Percentiles rank a stretch among this genome's conserved stretches.
Conservation (phyloP, 2,113 vertebrate genomes). For the Pimephales promelas region DNA sequence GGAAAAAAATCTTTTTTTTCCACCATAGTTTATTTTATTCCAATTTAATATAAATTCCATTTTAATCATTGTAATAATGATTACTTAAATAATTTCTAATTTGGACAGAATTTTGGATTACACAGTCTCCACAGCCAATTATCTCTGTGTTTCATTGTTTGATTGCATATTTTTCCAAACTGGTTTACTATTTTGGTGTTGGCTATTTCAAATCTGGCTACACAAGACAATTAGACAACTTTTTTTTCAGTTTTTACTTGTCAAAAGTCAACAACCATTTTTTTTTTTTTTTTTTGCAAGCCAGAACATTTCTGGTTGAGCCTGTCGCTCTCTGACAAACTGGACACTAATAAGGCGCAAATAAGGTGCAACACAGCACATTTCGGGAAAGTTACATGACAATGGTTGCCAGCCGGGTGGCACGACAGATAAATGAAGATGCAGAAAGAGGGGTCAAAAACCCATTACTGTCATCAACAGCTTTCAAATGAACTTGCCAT, state of each 20-base stretch:
- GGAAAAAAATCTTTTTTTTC: neutral
- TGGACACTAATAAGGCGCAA: constrained; percentile 25
- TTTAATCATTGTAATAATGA: neutral
- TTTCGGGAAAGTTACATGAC: neutral
- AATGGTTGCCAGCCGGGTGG: neutral
- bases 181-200: neutral
- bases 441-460: neutral
- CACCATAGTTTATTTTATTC: neutral
- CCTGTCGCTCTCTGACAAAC: neutral
- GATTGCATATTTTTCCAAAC: neutral
- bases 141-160: neutral
- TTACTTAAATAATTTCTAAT: neutral
- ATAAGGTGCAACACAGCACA: constrained; percentile 2
- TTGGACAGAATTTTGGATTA: neutral
- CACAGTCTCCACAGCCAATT: neutral
- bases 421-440: neutral
- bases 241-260: neutral
- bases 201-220: neutral
- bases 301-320: constrained; percentile 15
- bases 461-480: neutral
- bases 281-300: too few relatives aligned
- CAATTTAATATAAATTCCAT: neutral
- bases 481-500: neutral
- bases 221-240: neutral
- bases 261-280: neutral